Evolutionary conservation across 2,888 invertebrate species (phyloP).

Genomic region (Zelleria hepariella): DNA sequence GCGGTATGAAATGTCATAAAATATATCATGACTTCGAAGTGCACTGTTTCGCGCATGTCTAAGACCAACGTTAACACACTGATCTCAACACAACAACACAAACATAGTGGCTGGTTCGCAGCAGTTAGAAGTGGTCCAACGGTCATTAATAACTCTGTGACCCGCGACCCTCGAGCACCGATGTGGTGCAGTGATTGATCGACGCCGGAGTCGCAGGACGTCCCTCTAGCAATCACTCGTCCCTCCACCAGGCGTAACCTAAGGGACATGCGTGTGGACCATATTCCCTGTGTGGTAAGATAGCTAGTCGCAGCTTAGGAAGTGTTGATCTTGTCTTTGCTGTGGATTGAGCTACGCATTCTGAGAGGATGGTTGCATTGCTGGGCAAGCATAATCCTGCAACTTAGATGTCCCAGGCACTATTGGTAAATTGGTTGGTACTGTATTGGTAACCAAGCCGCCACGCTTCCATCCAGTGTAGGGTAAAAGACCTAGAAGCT

Average conservation of each 20-base stretch:
- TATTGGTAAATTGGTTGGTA: too few species aligned
- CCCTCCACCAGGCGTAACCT: neutral
- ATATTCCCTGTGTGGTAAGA: neutral
- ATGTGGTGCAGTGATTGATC: slow-evolving; percentile 30
- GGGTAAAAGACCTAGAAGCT: too few species aligned
- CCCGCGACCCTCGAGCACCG: slow-evolving; percentile 12
- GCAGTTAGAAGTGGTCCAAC: neutral
- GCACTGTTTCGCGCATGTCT: too few species aligned
- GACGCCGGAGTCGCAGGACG: slow-evolving; percentile 21
- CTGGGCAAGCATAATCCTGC: too few species aligned
- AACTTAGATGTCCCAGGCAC: too few species aligned
- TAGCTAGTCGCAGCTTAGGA: neutral
- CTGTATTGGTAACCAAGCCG: too few species aligned
- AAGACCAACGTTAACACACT: neutral
- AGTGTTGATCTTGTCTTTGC: too few species aligned
- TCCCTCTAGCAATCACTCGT: neutral
- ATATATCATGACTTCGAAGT: too few species aligned
- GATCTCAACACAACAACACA: neutral
- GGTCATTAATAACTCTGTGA: slow-evolving; percentile 21
- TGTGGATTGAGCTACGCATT: too few species aligned
- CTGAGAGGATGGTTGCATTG: too few species aligned
- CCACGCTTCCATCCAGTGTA: too few species aligned
- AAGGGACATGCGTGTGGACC: neutral
- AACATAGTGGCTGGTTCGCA: neutral
- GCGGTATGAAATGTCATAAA: too few species aligned